These are phyloP conservation scores for Caradrina kadenii DNA, from an alignment of 2,888 invertebrate species.

Conservation along the genomic window DNA sequence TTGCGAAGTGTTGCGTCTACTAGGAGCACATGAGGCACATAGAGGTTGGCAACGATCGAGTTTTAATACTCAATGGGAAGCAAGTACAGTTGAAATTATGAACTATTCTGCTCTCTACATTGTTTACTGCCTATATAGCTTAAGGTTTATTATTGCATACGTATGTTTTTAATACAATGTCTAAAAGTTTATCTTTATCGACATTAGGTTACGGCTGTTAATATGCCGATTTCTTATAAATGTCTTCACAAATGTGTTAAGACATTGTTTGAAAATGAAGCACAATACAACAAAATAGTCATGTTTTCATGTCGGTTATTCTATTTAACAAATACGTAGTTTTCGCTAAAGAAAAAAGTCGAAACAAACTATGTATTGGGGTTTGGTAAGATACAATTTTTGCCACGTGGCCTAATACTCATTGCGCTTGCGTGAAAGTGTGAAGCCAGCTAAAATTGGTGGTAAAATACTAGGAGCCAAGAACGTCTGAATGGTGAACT, in stretches of 20 bases:
- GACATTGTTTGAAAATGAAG: not conserved
- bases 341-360: too few relatives aligned
- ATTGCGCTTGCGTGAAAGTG: conserved; percentile 16
- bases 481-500: too few relatives aligned
- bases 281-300: too few relatives aligned
- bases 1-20: not conserved
- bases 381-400: too few relatives aligned
- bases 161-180: not conserved
- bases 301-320: too few relatives aligned
- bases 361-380: too few relatives aligned
- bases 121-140: not conserved
- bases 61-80: not conserved
- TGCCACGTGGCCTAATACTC: not conserved
- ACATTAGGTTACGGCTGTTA: too few relatives aligned
- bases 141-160: too few relatives aligned
- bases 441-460: not conserved
- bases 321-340: too few relatives aligned
- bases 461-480: conserved; percentile 7
- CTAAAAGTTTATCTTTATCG: too few relatives aligned
- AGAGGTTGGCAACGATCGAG: not conserved
- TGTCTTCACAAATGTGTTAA: not conserved
- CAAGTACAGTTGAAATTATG: not conserved
- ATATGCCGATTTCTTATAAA: too few relatives aligned
- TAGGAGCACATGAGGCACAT: not conserved
- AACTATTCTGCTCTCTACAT: not conserved